Percentiles rank a stretch among this genome's conserved stretches.
Evolutionary conservation across 2,113 vertebrate genomes (phyloP).

Genomic region (Pteruthius melanotis): DNA sequence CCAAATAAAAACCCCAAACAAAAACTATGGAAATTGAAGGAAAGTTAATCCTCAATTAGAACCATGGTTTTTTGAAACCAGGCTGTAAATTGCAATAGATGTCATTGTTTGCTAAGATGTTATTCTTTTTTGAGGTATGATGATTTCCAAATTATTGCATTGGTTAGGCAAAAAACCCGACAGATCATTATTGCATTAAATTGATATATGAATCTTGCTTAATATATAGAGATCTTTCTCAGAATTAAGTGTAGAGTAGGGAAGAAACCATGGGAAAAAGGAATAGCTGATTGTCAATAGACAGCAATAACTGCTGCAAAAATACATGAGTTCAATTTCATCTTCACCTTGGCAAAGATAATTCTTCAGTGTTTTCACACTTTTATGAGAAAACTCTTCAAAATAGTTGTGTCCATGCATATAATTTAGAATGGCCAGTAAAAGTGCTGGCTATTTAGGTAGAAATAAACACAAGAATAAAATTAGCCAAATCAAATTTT

Average conservation of each 20-base stretch:
- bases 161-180: not conserved
- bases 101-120: not conserved
- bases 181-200: not conserved
- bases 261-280: not conserved
- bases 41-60: rapidly evolving
- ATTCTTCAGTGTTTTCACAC: not conserved
- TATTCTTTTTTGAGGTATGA: not conserved
- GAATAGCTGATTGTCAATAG: rapidly evolving
- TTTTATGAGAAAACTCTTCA: not conserved
- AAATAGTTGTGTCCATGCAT: rapidly evolving
- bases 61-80: rapidly evolving
- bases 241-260: not conserved
- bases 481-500: not conserved
- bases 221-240: not conserved
- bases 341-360: not conserved
- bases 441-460: not conserved
- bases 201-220: not conserved
- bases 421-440: not conserved
- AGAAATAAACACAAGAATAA: not conserved
- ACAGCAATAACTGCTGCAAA: not conserved
- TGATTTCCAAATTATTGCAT: not conserved
- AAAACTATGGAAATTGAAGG: not conserved
- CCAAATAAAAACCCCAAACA: rapidly evolving
- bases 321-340: not conserved
- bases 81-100: not conserved